Conservation (phyloP, 2,113 vertebrate species). For the Mormyrus iriodes region DNA sequence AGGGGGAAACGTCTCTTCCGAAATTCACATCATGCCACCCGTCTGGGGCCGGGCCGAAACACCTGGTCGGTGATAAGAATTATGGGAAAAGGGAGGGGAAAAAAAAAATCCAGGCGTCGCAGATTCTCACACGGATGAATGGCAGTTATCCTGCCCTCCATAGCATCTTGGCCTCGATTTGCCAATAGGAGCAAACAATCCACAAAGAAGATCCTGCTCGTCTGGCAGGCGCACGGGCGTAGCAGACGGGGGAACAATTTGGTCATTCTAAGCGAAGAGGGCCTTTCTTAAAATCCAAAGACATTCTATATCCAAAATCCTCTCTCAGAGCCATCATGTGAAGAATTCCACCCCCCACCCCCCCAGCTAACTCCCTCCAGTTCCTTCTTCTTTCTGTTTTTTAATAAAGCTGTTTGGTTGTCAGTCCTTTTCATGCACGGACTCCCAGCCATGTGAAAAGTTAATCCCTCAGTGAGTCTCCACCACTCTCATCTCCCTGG, state of each 20-base stretch:
- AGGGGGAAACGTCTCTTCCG: not conserved
- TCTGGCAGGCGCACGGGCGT: constrained; percentile 27
- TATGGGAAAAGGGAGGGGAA: constrained; percentile 26
- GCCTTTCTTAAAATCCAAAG: constrained; percentile 46
- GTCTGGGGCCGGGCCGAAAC: not conserved
- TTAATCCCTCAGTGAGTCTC: constrained; percentile 72
- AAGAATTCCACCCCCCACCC: constrained; percentile 58
- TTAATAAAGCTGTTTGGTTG: constrained; percentile 79
- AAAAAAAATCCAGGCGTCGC: constrained; percentile 14
- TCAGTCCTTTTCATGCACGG: constrained; percentile 72
- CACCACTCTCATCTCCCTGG: constrained; percentile 70
- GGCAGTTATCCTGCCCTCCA: constrained; percentile 11
- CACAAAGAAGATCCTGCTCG: constrained; percentile 13
- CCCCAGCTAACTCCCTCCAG: constrained; percentile 34
- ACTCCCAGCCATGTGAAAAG: constrained; percentile 79
- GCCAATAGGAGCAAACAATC: constrained; percentile 36
- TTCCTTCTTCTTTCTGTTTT: constrained; percentile 59
- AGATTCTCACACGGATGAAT: constrained; percentile 17
- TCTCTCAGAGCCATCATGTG: constrained; percentile 70
- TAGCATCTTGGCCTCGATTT: constrained; percentile 33
- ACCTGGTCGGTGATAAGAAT: not conserved
- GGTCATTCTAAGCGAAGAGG: constrained; percentile 61
- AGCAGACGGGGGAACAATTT: constrained; percentile 54
- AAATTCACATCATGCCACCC: not conserved
- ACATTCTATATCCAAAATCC: constrained; percentile 72